Percentiles rank a stretch among this genome's conserved stretches.
Evolutionary conservation across 2,888 invertebrate species (phyloP).

Genomic region (Rugalucina vietnamica): DNA sequence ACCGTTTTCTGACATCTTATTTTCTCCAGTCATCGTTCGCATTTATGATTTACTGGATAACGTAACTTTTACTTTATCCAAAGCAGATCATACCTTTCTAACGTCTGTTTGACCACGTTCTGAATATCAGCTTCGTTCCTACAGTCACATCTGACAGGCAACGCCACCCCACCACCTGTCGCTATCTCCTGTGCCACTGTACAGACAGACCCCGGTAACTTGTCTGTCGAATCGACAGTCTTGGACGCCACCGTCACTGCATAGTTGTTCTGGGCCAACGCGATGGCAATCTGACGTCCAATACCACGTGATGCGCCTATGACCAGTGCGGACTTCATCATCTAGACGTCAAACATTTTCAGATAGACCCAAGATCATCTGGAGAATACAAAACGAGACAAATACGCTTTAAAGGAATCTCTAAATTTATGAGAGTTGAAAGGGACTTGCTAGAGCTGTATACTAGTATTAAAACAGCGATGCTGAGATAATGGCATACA

Average conservation of each 20-base stretch:
- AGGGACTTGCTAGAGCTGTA: too few relatives aligned
- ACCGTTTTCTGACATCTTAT: too few relatives aligned
- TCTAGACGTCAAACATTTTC: too few relatives aligned
- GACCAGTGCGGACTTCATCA: constrained; percentile 72
- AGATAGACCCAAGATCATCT: too few relatives aligned
- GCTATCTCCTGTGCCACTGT: constrained; percentile 71
- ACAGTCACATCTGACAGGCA: constrained; percentile 73
- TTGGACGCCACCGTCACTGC: constrained; percentile 76
- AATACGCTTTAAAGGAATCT: too few relatives aligned
- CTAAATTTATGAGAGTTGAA: too few relatives aligned
- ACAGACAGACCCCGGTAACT: constrained; percentile 72
- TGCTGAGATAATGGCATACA: too few relatives aligned
- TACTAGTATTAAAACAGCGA: too few relatives aligned
- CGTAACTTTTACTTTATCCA: too few relatives aligned
- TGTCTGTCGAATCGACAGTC: constrained; percentile 63
- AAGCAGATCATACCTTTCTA: neutral
- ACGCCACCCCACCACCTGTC: constrained; percentile 66
- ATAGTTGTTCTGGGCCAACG: constrained; percentile 69
- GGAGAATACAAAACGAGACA: too few relatives aligned
- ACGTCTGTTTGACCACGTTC: constrained; percentile 51
- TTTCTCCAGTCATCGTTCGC: too few relatives aligned
- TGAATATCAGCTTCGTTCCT: constrained; percentile 69
- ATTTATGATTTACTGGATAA: too few relatives aligned
- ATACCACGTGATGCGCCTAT: constrained; percentile 79
- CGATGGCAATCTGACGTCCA: constrained; percentile 74